Conservation (phyloP, 2,888 invertebrate species). For the Ashinkailepas kermadecensis region DNA sequence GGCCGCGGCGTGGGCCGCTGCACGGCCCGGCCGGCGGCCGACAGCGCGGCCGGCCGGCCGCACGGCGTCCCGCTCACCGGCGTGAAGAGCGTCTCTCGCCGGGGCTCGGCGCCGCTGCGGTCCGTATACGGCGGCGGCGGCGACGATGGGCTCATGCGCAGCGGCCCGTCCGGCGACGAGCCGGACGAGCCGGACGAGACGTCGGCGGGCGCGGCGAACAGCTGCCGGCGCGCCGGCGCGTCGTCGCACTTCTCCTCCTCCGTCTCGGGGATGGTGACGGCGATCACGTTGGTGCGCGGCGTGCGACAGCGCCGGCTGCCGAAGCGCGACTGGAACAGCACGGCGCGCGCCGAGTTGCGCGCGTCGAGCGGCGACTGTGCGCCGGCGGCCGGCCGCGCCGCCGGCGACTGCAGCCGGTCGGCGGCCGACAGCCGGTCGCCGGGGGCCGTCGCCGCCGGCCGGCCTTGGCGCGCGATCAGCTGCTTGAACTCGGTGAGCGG, state of each 20-base stretch:
- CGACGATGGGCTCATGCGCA: slow-evolving; percentile 10
- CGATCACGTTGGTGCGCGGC: slow-evolving; percentile 71
- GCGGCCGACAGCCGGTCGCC: slow-evolving; percentile 31
- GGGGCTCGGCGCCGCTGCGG: background rate
- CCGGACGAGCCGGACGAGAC: background rate
- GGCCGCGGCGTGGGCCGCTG: slow-evolving; percentile 10
- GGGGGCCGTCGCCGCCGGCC: slow-evolving; percentile 28
- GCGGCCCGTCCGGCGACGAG: slow-evolving; percentile 4
- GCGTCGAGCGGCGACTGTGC: slow-evolving; percentile 36
- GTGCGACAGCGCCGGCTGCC: slow-evolving; percentile 33
- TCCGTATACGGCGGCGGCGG: slow-evolving; percentile 2
- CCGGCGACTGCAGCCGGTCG: slow-evolving; percentile 51
- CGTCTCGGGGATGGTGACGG: slow-evolving; percentile 73
- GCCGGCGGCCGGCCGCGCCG: slow-evolving; percentile 37
- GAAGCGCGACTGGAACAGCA: slow-evolving; percentile 35
- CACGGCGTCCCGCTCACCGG: background rate
- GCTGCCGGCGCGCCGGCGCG: slow-evolving; percentile 14
- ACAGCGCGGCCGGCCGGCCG: background rate
- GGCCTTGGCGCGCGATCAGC: slow-evolving; percentile 41
- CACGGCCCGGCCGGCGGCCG: background rate
- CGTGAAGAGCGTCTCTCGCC: background rate
- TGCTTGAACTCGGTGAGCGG: slow-evolving; percentile 77
- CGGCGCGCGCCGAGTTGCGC: slow-evolving; percentile 41
- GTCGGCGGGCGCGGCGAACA: background rate
- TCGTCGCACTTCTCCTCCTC: slow-evolving; percentile 31